Conservation (phyloP, 1,140 invertebrate species). For the Mesaphorura yosii region DNA sequence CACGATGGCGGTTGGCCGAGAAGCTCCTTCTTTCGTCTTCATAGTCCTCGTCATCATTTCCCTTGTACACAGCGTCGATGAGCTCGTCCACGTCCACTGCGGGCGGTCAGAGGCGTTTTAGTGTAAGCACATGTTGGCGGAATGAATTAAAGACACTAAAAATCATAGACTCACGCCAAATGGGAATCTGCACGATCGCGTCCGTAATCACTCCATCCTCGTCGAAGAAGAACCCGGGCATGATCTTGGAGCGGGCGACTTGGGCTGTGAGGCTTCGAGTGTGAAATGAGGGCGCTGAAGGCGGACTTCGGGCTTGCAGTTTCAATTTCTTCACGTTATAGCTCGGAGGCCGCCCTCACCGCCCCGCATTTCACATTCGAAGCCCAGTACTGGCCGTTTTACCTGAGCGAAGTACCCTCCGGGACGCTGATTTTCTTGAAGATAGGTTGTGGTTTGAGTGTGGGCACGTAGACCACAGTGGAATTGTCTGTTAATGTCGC, state of each 20-base stretch:
- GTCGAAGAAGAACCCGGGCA: slow-evolving; percentile 20
- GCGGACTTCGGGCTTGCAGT: slow-evolving; percentile 9
- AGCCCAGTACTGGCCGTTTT: too few species aligned
- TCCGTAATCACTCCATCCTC: slow-evolving; percentile 28
- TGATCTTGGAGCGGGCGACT: slow-evolving; percentile 22
- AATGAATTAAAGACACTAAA: slow-evolving; percentile 1
- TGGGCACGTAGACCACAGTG: too few species aligned
- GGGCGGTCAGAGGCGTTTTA: background rate
- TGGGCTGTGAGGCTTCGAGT: slow-evolving; percentile 18
- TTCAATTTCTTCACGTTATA: slow-evolving; percentile 16
- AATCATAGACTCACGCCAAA: slow-evolving; percentile 23
- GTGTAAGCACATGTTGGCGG: background rate
- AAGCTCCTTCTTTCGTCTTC: too few species aligned
- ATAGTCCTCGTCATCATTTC: background rate
- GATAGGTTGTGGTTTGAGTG: too few species aligned
- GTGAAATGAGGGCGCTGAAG: too few species aligned
- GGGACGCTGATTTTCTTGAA: too few species aligned
- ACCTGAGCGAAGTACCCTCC: too few species aligned
- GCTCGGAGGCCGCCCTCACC: too few species aligned
- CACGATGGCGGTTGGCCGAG: background rate
- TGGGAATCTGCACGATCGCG: slow-evolving; percentile 25
- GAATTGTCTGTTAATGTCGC: too few species aligned
- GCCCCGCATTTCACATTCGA: too few species aligned
- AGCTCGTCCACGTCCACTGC: slow-evolving; percentile 11
- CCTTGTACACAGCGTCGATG: slow-evolving; percentile 1